Conservation (phyloP, 2,113 vertebrate genomes). For the Xerus inauris region DNA sequence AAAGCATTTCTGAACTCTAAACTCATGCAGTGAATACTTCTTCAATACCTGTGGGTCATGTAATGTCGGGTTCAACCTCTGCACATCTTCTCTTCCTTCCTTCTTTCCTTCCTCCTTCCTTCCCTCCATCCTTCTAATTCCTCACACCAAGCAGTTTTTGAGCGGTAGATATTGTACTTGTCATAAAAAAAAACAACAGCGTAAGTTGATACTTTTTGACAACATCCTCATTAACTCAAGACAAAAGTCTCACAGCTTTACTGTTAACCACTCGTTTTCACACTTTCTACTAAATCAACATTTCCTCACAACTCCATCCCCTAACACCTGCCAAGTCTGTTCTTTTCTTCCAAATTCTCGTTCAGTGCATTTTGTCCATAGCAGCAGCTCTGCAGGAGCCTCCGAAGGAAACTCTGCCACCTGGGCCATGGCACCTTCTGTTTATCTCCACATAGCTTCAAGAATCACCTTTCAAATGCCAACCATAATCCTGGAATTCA, state of each 20-base stretch:
- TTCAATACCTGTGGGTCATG: neutral
- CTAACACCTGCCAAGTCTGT: neutral
- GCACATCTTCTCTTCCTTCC: no score
- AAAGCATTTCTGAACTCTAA: neutral
- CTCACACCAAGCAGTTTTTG: neutral
- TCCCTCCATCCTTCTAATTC: neutral
- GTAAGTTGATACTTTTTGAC: neutral
- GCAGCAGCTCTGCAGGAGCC: neutral
- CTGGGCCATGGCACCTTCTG: rapidly evolving
- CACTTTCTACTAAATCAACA: neutral
- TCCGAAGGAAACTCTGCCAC: no score
- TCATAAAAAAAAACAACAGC: neutral
- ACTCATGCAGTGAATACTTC: neutral
- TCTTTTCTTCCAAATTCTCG: neutral
- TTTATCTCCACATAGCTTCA: neutral
- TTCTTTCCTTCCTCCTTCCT: neutral
- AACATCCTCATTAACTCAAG: neutral
- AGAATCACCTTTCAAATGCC: neutral
- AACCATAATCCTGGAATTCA: neutral
- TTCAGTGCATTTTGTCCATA: no score
- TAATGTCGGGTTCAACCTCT: neutral
- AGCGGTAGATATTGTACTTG: neutral
- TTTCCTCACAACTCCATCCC: neutral
- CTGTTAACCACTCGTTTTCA: neutral
- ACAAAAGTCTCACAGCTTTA: neutral